phyloP scores from a whole-genome alignment of 2,888 invertebrate genomes.

The Exocentrus adspersus region DNA sequence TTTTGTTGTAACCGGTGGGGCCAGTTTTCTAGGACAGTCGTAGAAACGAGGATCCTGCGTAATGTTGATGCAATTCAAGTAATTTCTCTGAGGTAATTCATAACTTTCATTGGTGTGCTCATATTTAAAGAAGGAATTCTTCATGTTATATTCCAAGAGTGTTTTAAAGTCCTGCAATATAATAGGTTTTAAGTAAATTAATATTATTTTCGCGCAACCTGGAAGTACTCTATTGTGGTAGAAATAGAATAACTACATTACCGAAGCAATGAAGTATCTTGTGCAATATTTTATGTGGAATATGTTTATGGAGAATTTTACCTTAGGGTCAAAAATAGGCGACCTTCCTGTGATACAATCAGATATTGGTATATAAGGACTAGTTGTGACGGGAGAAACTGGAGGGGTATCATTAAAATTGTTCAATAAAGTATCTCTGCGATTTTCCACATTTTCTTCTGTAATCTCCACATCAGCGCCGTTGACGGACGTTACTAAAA shows the following conservation, averaged over 20 bases:
- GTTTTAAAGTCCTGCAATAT: constrained; percentile 54
- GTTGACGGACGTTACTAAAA: constrained; percentile 29
- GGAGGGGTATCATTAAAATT: constrained; percentile 68
- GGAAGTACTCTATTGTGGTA: no score
- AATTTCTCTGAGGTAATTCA: constrained; percentile 52
- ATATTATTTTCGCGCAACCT: no score
- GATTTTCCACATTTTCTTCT: constrained; percentile 42
- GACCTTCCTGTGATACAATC: constrained; percentile 87
- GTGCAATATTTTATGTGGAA: no score
- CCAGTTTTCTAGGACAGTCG: constrained; percentile 62
- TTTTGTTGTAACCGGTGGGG: constrained; percentile 36
- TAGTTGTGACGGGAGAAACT: constrained; percentile 74
- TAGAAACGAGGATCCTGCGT: constrained; percentile 68
- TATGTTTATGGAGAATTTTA: constrained; percentile 33
- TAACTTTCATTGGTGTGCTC: constrained; percentile 44
- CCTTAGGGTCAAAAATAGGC: constrained; percentile 53
- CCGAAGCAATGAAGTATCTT: no score
- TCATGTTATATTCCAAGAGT: constrained; percentile 54
- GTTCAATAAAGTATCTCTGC: constrained; percentile 34
- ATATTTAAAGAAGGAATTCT: constrained; percentile 46
- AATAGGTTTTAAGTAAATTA: background rate
- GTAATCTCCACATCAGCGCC: constrained; percentile 47
- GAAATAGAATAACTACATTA: no score
- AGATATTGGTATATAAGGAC: constrained; percentile 91
- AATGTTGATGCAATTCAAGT: constrained; percentile 57